Evolutionary conservation across 2,797 vertebrate species (phyloP).

Genomic region (Anguilla megastoma): DNA sequence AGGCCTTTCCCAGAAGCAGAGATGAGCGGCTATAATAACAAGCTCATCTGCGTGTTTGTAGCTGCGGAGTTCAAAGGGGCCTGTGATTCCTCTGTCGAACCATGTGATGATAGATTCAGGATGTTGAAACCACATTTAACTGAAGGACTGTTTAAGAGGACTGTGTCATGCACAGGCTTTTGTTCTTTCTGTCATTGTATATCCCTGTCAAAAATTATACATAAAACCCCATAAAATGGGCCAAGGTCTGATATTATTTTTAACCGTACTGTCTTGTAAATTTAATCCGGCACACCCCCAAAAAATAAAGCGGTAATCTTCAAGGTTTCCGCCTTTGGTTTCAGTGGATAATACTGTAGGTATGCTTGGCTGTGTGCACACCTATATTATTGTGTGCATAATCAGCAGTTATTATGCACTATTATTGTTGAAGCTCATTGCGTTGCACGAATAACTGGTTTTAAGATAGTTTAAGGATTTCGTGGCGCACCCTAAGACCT

Average conservation of each 20-base stretch:
- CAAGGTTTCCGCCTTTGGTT: too few species aligned
- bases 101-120: constrained; percentile 67
- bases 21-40: constrained; percentile 71
- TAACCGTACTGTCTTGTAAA: too few species aligned
- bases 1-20: constrained; percentile 72
- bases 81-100: constrained; percentile 65
- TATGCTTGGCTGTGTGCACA: background rate
- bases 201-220: background rate
- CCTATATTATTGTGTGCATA: background rate
- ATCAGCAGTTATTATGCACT: background rate
- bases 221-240: constrained; percentile 38
- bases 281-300: too few species aligned
- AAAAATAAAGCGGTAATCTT: too few species aligned
- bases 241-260: constrained; percentile 32
- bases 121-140: constrained; percentile 68
- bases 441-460: background rate
- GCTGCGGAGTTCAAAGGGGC: constrained; percentile 70
- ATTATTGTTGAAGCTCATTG: background rate
- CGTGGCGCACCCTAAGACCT: constrained; percentile 2
- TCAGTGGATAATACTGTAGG: too few species aligned
- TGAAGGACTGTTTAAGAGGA: constrained; percentile 50
- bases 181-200: background rate
- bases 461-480: background rate
- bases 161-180: constrained; percentile 42
- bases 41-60: constrained; percentile 74